These are phyloP conservation scores for Synanceia verrucosa DNA, from an alignment of 2,797 vertebrate species.

Conservation along the genomic window DNA sequence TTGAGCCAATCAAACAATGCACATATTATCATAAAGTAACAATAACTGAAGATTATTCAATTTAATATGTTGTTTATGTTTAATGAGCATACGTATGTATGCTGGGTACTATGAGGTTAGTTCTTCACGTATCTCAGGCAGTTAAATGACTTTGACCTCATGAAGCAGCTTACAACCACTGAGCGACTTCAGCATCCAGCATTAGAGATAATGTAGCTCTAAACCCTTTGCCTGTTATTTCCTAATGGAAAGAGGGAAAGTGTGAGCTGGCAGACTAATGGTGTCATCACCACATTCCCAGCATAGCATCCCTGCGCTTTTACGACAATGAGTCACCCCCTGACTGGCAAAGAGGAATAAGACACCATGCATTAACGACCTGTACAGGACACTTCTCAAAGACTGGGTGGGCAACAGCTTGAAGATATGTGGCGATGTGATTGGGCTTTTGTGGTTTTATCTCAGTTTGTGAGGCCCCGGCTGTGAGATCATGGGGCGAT, in stretches of 20 bases:
- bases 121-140: not conserved
- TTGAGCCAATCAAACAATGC: not conserved
- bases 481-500: not conserved
- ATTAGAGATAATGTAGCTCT: slow-evolving; percentile 50
- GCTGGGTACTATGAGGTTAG: slow-evolving; percentile 8
- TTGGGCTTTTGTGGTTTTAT: slow-evolving; percentile 1
- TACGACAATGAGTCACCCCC: slow-evolving; percentile 54
- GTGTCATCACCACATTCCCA: slow-evolving; percentile 60
- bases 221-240: slow-evolving; percentile 33
- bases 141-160: slow-evolving; percentile 8
- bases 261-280: slow-evolving; percentile 30
- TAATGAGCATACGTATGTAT: no score
- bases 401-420: not conserved
- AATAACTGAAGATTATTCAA: not conserved
- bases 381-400: slow-evolving; percentile 4
- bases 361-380: slow-evolving; percentile 36
- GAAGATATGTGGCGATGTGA: not conserved
- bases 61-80: not conserved
- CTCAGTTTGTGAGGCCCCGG: slow-evolving; percentile 6
- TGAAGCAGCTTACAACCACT: slow-evolving; percentile 32
- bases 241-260: slow-evolving; percentile 41
- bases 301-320: slow-evolving; percentile 36
- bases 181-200: slow-evolving; percentile 17
- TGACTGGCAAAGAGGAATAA: slow-evolving; percentile 38
- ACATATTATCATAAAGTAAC: not conserved